Percentiles rank a stretch among this genome's conserved stretches.
Conservation (phyloP, 1,140 invertebrate genomes). For the Zaprionus nigranus region DNA sequence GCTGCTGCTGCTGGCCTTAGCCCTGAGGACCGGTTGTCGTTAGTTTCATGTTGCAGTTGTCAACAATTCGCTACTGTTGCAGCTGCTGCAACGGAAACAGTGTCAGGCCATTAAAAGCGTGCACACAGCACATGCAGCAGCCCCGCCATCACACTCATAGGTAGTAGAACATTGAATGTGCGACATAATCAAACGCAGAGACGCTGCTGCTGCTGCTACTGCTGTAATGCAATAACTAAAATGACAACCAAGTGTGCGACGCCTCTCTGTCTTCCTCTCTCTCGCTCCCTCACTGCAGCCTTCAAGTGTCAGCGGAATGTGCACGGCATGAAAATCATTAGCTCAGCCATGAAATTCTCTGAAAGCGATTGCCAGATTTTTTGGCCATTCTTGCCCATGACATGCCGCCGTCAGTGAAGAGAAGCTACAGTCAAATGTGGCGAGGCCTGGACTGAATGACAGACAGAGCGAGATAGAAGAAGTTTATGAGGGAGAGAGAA, state of each 20-base stretch:
- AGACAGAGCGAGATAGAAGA: not conserved
- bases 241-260: slow-evolving; percentile 63
- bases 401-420: slow-evolving; percentile 10
- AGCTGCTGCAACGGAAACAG: slow-evolving; percentile 71
- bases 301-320: slow-evolving; percentile 69
- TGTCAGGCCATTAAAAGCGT: slow-evolving; percentile 76
- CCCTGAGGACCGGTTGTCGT: slow-evolving; percentile 51
- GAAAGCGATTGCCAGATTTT: slow-evolving; percentile 74
- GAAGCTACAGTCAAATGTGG: slow-evolving; percentile 40
- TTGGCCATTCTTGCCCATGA: slow-evolving; percentile 45
- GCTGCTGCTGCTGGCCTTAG: slow-evolving; percentile 5
- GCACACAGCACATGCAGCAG: slow-evolving; percentile 11
- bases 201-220: slow-evolving; percentile 13
- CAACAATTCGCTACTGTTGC: slow-evolving; percentile 40
- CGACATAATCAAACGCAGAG: slow-evolving; percentile 77
- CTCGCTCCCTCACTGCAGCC: slow-evolving; percentile 25
- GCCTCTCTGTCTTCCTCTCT: slow-evolving; percentile 1
- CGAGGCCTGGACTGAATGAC: not conserved
- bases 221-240: slow-evolving; percentile 81
- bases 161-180: slow-evolving; percentile 67
- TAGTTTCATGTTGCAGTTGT: slow-evolving; percentile 72
- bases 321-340: slow-evolving; percentile 74
- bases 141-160: slow-evolving; percentile 30
- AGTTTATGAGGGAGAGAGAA: not conserved
- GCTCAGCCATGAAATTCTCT: slow-evolving; percentile 62